phyloP scores from a whole-genome alignment of 1,140 invertebrate species.

The Halesus radiatus region DNA sequence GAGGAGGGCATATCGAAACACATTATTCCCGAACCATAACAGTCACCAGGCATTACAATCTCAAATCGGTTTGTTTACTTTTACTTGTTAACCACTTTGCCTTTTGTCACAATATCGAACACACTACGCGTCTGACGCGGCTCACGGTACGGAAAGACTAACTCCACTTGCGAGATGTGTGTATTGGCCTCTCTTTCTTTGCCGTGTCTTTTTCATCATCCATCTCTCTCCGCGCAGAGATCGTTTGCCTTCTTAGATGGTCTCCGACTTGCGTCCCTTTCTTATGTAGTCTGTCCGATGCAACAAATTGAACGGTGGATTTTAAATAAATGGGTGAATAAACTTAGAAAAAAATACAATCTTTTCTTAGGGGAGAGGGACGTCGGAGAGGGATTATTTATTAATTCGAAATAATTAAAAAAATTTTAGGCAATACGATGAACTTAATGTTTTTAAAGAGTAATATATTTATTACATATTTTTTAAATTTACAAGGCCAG shows the following conservation, averaged over 20 bases:
- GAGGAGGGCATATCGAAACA: too few relatives aligned
- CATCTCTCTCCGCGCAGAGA: conserved; percentile 12
- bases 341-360: too few relatives aligned
- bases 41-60: conserved; percentile 20
- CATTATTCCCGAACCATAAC: not conserved
- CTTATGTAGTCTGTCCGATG: not conserved
- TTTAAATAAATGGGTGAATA: too few relatives aligned
- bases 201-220: not conserved
- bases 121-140: not conserved
- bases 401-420: too few relatives aligned
- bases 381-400: too few relatives aligned
- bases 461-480: too few relatives aligned
- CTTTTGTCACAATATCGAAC: conserved; percentile 8
- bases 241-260: conserved; percentile 22
- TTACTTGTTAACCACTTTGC: not conserved
- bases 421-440: too few relatives aligned
- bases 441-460: too few relatives aligned
- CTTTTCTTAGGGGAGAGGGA: too few relatives aligned
- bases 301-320: not conserved
- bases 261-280: not conserved
- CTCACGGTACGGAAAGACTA: conserved; percentile 23
- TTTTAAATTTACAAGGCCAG: too few relatives aligned
- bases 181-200: conserved; percentile 9
- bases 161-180: conserved; percentile 15
- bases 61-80: conserved; percentile 22